phyloP scores from a whole-genome alignment of 2,888 invertebrate species.

The Drosophila helvetica region DNA sequence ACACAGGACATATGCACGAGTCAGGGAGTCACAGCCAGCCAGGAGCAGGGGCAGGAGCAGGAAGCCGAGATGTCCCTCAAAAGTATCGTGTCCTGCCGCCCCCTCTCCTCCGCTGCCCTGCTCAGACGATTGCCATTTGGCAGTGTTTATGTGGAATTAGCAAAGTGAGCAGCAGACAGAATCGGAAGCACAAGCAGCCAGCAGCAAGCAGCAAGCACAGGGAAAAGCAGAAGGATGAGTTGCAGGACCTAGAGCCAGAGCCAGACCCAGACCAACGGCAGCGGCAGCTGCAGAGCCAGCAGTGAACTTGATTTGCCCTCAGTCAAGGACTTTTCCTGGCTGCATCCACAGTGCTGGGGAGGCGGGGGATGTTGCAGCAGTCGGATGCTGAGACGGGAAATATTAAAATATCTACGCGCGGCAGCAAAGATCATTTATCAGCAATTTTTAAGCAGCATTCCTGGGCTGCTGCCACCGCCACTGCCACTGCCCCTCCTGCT shows the following conservation, averaged over 20 bases:
- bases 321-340: slow-evolving; percentile 81
- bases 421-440: slow-evolving; percentile 74
- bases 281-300: slow-evolving; percentile 46
- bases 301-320: slow-evolving; percentile 83
- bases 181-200: slow-evolving; percentile 21
- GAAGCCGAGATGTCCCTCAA: slow-evolving; percentile 21
- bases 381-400: slow-evolving; percentile 66
- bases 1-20: slow-evolving; percentile 31
- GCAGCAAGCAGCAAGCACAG: slow-evolving; percentile 36
- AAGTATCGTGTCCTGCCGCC: slow-evolving; percentile 45
- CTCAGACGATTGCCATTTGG: slow-evolving; percentile 66
- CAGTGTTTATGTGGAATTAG: slow-evolving; percentile 80
- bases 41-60: neutral
- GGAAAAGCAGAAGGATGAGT: slow-evolving; percentile 4
- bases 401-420: slow-evolving; percentile 75
- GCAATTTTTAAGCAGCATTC: slow-evolving; percentile 57
- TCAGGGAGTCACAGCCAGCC: neutral
- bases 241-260: slow-evolving; percentile 11
- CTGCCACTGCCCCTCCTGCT: neutral
- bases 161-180: slow-evolving; percentile 55
- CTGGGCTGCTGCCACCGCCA: slow-evolving; percentile 36
- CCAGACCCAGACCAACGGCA: slow-evolving; percentile 2
- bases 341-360: slow-evolving; percentile 1
- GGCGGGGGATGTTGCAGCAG: slow-evolving; percentile 9
- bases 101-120: slow-evolving; percentile 17